Percentiles rank a stretch among this genome's conserved stretches.
phyloP scores from a whole-genome alignment of 1,140 invertebrate species.

The Solen grandis region DNA sequence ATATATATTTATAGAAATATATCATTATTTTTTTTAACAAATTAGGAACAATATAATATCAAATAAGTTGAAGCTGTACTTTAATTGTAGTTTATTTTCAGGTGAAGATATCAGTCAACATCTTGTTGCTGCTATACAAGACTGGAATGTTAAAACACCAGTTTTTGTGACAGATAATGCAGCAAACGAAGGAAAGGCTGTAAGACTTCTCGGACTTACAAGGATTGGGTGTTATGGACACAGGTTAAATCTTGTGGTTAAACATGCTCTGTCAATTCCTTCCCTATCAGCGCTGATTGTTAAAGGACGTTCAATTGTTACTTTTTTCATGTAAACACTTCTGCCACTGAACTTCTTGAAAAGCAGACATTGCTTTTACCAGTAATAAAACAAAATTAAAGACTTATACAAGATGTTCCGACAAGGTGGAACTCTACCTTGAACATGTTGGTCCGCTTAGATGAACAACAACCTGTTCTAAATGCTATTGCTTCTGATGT shows the following conservation, averaged over 20 bases:
- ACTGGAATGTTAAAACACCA: slow-evolving; percentile 8
- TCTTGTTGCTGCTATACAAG: too few species aligned
- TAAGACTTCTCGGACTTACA: slow-evolving; percentile 11
- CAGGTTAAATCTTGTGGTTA: too few species aligned
- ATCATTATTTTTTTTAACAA: too few species aligned
- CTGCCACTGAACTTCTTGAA: not conserved
- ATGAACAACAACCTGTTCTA: slow-evolving; percentile 9
- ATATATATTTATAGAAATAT: too few species aligned
- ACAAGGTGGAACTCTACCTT: slow-evolving; percentile 48
- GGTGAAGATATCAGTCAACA: too few species aligned
- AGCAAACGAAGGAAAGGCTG: slow-evolving; percentile 35
- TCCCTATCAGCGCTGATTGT: not conserved
- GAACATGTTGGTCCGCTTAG: slow-evolving; percentile 5
- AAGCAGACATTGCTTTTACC: slow-evolving; percentile 10
- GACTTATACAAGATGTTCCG: slow-evolving; percentile 46
- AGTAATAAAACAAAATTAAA: too few species aligned
- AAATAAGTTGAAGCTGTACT: too few species aligned
- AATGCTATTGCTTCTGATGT: slow-evolving; percentile 14
- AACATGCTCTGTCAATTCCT: slow-evolving; percentile 14
- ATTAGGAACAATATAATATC: too few species aligned
- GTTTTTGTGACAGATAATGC: slow-evolving; percentile 44
- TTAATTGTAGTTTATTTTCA: too few species aligned
- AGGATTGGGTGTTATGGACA: slow-evolving; percentile 51
- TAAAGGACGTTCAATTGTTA: slow-evolving; percentile 18
- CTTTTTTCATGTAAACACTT: slow-evolving; percentile 29